Evolutionary conservation across 2,888 invertebrate species (phyloP).

Genomic region (Rambutsinella grinnellia): DNA sequence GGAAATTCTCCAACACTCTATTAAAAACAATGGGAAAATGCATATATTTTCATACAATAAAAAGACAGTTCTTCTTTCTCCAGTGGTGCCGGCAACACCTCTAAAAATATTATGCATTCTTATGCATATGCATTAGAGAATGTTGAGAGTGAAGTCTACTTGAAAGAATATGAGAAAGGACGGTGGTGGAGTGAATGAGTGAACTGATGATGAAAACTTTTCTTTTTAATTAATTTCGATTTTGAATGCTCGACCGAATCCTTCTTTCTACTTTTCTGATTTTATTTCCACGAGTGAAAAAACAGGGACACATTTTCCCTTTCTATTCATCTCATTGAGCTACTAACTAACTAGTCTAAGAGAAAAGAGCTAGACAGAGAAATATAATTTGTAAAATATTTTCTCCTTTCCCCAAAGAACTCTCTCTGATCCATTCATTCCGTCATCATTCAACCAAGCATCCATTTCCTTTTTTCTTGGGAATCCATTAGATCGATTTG

Average conservation of each 20-base stretch:
- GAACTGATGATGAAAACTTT: slow-evolving; percentile 46
- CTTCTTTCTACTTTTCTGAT: slow-evolving; percentile 31
- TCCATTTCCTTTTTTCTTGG: slow-evolving; percentile 20
- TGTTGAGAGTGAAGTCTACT: background rate
- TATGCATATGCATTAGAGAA: slow-evolving; percentile 45
- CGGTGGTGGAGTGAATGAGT: slow-evolving; percentile 13
- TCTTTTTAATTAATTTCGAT: slow-evolving; percentile 57
- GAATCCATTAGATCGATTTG: slow-evolving; percentile 13
- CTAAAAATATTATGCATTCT: background rate
- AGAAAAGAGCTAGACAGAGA: background rate
- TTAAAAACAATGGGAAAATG: background rate
- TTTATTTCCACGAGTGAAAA: background rate
- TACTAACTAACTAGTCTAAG: slow-evolving; percentile 29
- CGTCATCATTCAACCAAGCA: slow-evolving; percentile 1
- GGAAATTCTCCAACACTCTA: background rate
- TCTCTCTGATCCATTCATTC: slow-evolving; percentile 19
- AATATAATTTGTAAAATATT: slow-evolving; percentile 27
- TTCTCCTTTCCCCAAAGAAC: slow-evolving; percentile 1
- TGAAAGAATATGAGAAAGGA: slow-evolving; percentile 16
- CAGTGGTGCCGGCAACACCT: background rate
- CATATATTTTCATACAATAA: background rate
- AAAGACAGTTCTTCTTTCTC: background rate
- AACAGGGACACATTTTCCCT: background rate
- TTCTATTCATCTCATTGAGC: slow-evolving; percentile 1
- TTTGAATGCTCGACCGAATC: slow-evolving; percentile 54